Conservation (phyloP, 2,888 invertebrate genomes). For the Temnothorax rugatulus region DNA sequence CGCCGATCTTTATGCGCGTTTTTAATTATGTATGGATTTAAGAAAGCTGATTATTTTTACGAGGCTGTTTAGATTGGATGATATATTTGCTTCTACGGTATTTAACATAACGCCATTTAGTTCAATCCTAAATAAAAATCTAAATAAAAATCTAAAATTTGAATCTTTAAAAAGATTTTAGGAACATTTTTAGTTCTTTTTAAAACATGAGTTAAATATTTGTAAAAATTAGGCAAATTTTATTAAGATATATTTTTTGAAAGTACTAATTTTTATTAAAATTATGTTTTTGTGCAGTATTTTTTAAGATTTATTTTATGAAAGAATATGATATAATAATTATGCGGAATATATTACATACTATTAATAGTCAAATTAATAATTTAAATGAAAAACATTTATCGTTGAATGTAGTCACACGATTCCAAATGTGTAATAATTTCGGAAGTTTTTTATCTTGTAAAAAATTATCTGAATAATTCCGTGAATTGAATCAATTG, state of each 20-base stretch:
- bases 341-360: not conserved
- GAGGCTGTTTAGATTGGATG: not conserved
- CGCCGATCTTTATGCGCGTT: not conserved
- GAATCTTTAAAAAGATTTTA: not conserved
- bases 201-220: not conserved
- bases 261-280: not conserved
- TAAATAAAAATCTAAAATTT: not conserved
- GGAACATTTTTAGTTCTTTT: not conserved
- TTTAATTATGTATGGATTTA: slow-evolving; percentile 3
- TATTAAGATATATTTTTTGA: not conserved
- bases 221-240: not conserved
- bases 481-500: not conserved
- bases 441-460: not conserved
- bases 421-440: not conserved
- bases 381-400: not conserved
- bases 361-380: not conserved
- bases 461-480: not conserved
- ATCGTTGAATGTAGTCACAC: not conserved
- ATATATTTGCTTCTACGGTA: not conserved
- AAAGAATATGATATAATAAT: not conserved
- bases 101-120: not conserved
- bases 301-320: not conserved
- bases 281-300: not conserved
- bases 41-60: not conserved
- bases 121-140: not conserved